Evolutionary conservation across 2,797 vertebrate species (phyloP), one percentile per base, ranked within the genome.

Genomic region (Propithecus deckenii): DNA sequence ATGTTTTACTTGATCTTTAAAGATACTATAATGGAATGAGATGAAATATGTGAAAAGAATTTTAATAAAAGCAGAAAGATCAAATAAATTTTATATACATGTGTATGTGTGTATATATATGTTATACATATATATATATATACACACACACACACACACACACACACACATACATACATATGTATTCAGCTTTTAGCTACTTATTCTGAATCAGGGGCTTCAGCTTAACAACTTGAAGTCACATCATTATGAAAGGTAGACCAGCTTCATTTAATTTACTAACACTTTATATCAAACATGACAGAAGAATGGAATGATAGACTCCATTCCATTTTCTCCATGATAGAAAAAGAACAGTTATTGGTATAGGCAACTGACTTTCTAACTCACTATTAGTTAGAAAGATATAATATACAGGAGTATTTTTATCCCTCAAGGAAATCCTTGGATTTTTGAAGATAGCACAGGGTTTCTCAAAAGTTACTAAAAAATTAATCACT

Each of bases 191-290:
- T 83, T 97, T 89, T 94, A 67, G 59, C 20, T 91, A 65, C 28
- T 80, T 59, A 84, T 59, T 94, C 52, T 41, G 13, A 74, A 88
- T 85, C 32, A 69, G 25, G 4, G 15, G 20, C n/a, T 90, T 69
- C 35, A 84, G 65, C n/a, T 84, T 89, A 89, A 46, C n/a, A 92
- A 96, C 71, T 23, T 78, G 14, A 97, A 88, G 38, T 43, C 41
- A 55, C 57, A 25, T 75, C 10, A 23, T n/a, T 88, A 76, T 55
- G 15, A 84, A 80, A 46, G 7, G 84, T 89, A 71, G 23, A 85
- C 12, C 46, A 84, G 3, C 25, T 76, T 87, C 23, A 74, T 50
- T 95, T 93, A 38, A 86, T 74, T 89, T 55, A 72, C 32, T 18
- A 84, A 59, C 12, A 2, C 22, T 86, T 71, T 23, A 90, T 57